Base-by-base conservation (phyloP, 2,888 invertebrate species). In the Megaustenia siamemsis region DNA sequence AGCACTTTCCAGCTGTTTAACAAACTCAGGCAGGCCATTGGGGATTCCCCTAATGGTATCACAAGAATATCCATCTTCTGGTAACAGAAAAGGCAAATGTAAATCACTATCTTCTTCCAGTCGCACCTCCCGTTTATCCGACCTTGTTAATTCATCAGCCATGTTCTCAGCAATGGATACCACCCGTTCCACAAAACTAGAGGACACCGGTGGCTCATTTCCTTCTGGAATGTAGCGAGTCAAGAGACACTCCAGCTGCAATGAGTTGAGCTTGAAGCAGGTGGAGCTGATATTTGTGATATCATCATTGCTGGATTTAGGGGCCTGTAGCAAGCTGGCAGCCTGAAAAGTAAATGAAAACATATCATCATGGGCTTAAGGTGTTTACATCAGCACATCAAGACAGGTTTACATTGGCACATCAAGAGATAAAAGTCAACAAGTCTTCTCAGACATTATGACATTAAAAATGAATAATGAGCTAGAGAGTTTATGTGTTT, bases 11-110 rank as follows among this genome's bases (percentile, higher is more conserved):
- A 93, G 86, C n/a, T 93, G 93, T 21, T 90, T 91, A 18, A 94
- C 88, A 87, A 93, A 94, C 82, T 94, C 94, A 0, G 90, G 90
- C 73, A 94, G 88, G 8, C 93, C 98, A 83, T 94, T 93, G 53
- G 99, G 99, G 85, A 99, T 97, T 73, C 98, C 98, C 86, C 97
- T 95, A 80, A 98, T 97, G 84, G 98, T 97, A 94, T 99, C 99
- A 93, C 98, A 98, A 93, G 98, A 98, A 95, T 98, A 99, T 35
- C 98, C 99, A 94, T 99, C 99, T 93, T 99, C 98, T 0, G 99
- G 99, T 84, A 99, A 95, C 76, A 99, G 95, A 89, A 99, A 96
- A 0, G 98, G 98, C 83, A 99, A 95, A 91, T 97, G 97, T 68
- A 99, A 95, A 86, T 95, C 94, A 90, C 97, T 97, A 49, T 97